phyloP scores from a whole-genome alignment of 2,113 vertebrate species.

The Merops nubicus region DNA sequence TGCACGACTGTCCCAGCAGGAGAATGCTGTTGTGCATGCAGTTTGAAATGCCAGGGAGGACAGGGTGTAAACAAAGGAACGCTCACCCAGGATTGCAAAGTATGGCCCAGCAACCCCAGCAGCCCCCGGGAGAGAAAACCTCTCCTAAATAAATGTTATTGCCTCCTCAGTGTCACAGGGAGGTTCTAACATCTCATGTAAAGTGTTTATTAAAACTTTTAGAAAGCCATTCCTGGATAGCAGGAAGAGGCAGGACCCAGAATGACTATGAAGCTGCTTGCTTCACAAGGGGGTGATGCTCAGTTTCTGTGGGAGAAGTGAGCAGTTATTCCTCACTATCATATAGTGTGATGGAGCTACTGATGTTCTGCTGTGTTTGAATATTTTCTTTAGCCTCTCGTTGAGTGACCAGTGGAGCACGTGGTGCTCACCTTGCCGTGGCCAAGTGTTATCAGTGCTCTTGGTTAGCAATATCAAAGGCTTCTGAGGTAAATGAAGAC shows the following conservation, averaged over 20 bases:
- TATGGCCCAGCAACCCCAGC: not conserved
- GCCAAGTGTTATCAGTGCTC: rapidly evolving
- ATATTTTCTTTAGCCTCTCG: not conserved
- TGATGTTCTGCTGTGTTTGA: not conserved
- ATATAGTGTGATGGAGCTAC: not conserved
- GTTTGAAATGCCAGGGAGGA: not conserved
- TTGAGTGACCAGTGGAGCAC: not conserved
- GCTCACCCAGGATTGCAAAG: not conserved
- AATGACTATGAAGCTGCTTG: not conserved
- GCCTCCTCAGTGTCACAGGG: not conserved
- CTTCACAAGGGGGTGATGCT: rapidly evolving
- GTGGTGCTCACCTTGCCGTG: not conserved
- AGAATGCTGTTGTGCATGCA: not conserved
- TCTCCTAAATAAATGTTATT: not conserved
- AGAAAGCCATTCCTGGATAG: not conserved
- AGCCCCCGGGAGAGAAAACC: not conserved
- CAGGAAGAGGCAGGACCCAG: not conserved
- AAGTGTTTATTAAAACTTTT: not conserved
- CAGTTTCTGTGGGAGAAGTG: not conserved
- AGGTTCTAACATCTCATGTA: not conserved
- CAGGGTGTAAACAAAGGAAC: not conserved
- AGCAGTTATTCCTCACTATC: not conserved
- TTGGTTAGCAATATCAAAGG: not conserved
- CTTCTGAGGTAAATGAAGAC: not conserved
- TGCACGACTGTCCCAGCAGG: not conserved